Base-by-base conservation (phyloP, 2,113 vertebrate species). In the Cervus canadensis region DNA sequence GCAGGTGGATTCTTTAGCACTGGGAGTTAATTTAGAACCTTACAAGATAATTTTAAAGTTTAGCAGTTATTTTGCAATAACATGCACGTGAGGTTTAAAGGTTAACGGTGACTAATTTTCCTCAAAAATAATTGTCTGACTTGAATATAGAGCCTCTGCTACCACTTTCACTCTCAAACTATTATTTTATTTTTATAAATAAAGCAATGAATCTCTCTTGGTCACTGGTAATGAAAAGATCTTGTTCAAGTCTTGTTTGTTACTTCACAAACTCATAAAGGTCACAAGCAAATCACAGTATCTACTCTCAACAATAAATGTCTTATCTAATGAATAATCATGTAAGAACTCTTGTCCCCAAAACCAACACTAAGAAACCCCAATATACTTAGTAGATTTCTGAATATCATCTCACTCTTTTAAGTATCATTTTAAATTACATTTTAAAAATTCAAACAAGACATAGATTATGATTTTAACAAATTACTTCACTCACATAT, bases 201-300 rank as follows among this genome's bases (percentile, higher is more conserved):
- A 74, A 90, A 71, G 4, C n/a, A 60, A 59, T 85, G 9, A n/a
- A 36, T 50, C 86, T 95, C n/a, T 54, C 26, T 62, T 43, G 48
- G 36, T 85, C n/a, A 86, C 7, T 94, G 33, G 2, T 82, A 93
- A 97, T n/a, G n/a, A 89, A 97, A 94, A 85, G 2, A 74, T 64
- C 4, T 71, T 96, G 28, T 56, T 96, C 40, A 94, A 97, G 9
- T 81, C 81, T 79, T 67, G 5, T 36, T 93, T 82, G 4, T 81
- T 76, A 85, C 30, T 95, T 96, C 13, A 67, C 52, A 93, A 76
- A 87, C 81, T 95, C 60, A 95, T 28, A 97, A 97, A 52, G 56
- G 33, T 25, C 25, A 91, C 43, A 89, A 92, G 23, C 16, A 90
- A 94, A 89, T 95, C 60, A 82, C 43, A 84, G 9, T 82, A 95